These are phyloP conservation scores for Chunga burmeisteri DNA, from an alignment of 2,113 vertebrate species.

Conservation along the genomic window DNA sequence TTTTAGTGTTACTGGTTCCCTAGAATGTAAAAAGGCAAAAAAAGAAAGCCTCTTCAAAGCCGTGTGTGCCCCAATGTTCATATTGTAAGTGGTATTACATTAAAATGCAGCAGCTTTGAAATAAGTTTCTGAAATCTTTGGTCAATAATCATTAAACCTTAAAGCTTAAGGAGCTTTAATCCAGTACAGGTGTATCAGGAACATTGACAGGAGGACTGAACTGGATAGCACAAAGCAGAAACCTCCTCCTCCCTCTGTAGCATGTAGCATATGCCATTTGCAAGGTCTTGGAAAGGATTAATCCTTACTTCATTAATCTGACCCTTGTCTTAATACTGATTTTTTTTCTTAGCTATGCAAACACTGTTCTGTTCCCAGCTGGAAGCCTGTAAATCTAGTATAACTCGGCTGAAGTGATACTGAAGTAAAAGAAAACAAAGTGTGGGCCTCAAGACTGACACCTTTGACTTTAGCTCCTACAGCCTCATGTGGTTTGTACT, in stretches of 20 bases:
- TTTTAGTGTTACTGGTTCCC: accelerated
- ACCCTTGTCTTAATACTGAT: not conserved
- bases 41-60: not conserved
- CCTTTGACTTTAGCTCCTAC: not conserved
- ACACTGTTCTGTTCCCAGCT: not conserved
- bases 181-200: not conserved
- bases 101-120: not conserved
- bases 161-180: not conserved
- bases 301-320: not conserved
- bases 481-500: accelerated
- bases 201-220: accelerated
- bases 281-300: not conserved
- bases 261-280: not conserved
- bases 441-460: accelerated
- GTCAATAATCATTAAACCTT: not conserved
- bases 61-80: accelerated
- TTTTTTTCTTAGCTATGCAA: not conserved
- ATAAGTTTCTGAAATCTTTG: not conserved
- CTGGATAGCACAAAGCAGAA: not conserved
- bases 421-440: not conserved
- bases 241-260: accelerated
- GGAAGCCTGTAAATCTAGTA: not conserved
- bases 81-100: not conserved
- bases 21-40: accelerated
- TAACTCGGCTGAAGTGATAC: not conserved